Evolutionary conservation across 2,113 vertebrate genomes (phyloP).

Genomic region (Hypomesus transpacificus): DNA sequence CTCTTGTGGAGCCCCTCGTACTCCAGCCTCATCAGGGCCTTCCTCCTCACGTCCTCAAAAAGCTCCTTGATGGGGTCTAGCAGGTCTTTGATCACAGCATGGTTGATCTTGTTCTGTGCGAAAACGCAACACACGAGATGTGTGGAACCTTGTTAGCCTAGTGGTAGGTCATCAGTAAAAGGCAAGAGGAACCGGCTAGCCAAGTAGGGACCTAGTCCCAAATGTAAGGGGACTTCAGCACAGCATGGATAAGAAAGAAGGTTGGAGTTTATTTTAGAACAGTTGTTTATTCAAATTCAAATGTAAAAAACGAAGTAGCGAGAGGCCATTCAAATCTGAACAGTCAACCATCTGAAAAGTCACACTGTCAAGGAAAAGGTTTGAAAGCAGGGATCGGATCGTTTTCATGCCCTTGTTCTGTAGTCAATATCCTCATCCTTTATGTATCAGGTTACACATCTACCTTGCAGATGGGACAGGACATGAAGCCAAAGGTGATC

Average conservation of each 20-base stretch:
- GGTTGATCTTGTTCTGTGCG: conserved; percentile 98
- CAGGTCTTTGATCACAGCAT: conserved; percentile 92
- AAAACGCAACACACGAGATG: background rate
- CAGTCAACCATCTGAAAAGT: too few species aligned
- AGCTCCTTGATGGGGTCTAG: conserved; percentile 98
- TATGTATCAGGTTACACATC: conserved; percentile 4
- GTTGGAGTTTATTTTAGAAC: too few species aligned
- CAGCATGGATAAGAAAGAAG: too few species aligned
- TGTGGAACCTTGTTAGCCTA: background rate
- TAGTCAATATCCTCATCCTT: too few species aligned
- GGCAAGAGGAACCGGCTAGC: background rate
- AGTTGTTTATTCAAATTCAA: too few species aligned
- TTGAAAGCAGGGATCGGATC: too few species aligned
- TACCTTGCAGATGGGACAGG: conserved; percentile 99
- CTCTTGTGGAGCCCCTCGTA: conserved; percentile 98
- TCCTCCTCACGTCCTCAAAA: conserved; percentile 95
- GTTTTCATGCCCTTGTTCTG: too few species aligned
- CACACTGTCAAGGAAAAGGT: too few species aligned
- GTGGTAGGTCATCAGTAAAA: background rate
- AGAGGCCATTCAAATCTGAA: too few species aligned
- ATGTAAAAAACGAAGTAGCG: too few species aligned
- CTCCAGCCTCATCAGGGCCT: conserved; percentile 95
- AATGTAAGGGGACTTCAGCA: too few species aligned
- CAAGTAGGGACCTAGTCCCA: background rate
- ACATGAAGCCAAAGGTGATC: conserved; percentile 98